Base-by-base conservation (phyloP, 2,113 vertebrate species). In the Podocnemis expansa region DNA sequence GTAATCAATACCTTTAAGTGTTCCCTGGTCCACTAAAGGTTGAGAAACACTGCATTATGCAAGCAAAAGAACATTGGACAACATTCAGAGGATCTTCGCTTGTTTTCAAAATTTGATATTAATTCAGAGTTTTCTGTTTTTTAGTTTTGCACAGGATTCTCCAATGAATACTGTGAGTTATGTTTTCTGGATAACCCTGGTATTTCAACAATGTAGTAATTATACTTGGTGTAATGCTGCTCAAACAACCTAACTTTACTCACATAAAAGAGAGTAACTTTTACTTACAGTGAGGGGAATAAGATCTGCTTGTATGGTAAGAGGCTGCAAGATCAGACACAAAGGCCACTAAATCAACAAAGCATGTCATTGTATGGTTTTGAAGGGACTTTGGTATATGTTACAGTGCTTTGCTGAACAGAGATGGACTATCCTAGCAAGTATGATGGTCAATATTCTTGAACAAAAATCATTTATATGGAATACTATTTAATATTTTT, bases 31-130 rank as follows among this genome's bases (percentile, higher is more conserved):
- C n/a, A n/a, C n/a, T n/a, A n/a, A n/a, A n/a, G n/a, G n/a, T n/a
- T n/a, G n/a, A n/a, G n/a, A n/a, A n/a, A n/a, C n/a, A n/a, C n/a
- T n/a, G n/a, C 67, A 94, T 96, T 95, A 94, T 85, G 94, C 92
- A 91, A 43, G 63, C 85, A 70, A 51, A 96, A 70, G n/a, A 96
- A 96, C 93, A 82, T 88, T 96, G 96, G 91, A 87, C 87, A 95
- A 91, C 84, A 93, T 96, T 96, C 84, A 78, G 56, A 51, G 85
- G 94, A 96, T 94, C 96, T 95, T 94, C 95, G 89, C 45, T 80
- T 88, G 85, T 82, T 85, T 94, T 96, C 91, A 92, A 94, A 96
- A 91, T 85, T 78, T 78, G 83, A 70, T 86, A 87, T 93, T 82
- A 94, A 89, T 96, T 41, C 51, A 13, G 89, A 87, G 83, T 89